Evolutionary conservation across 2,797 vertebrate species (phyloP).

Genomic region (Cuculus canorus): DNA sequence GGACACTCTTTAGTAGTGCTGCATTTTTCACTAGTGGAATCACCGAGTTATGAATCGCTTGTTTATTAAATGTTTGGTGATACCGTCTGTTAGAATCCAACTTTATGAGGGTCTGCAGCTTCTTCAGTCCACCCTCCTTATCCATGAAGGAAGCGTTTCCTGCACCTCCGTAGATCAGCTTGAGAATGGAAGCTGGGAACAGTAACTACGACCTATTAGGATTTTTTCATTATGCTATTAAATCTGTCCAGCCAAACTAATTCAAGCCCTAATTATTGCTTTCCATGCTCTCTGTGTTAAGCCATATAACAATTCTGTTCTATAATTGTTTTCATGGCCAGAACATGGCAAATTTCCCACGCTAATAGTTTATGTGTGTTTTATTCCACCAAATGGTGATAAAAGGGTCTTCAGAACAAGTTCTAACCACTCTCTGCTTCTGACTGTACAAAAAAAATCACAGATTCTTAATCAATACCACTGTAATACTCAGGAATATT

Average conservation of each 20-base stretch:
- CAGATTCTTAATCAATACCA: background rate
- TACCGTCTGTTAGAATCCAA: too few species aligned
- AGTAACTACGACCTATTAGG: too few species aligned
- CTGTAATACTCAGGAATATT: background rate
- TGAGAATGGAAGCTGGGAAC: too few species aligned
- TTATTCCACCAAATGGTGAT: background rate
- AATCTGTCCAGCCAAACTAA: too few species aligned
- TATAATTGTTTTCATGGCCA: background rate
- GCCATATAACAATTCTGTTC: background rate
- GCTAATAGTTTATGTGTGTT: background rate
- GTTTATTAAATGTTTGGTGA: too few species aligned
- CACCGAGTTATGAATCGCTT: too few species aligned
- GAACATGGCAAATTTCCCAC: background rate
- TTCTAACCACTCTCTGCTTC: background rate
- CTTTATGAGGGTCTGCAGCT: too few species aligned
- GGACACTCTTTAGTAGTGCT: background rate
- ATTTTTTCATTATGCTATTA: too few species aligned
- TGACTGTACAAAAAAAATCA: background rate
- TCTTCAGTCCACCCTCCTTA: too few species aligned
- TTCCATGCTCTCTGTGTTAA: background rate
- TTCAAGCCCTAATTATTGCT: background rate
- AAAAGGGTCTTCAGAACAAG: background rate
- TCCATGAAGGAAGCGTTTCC: too few species aligned
- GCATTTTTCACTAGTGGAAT: background rate
- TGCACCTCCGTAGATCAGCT: too few species aligned